Percentiles rank a stretch among this genome's conserved stretches.
phyloP scores from a whole-genome alignment of 1,140 invertebrate species.

The Ostrea edulis region DNA sequence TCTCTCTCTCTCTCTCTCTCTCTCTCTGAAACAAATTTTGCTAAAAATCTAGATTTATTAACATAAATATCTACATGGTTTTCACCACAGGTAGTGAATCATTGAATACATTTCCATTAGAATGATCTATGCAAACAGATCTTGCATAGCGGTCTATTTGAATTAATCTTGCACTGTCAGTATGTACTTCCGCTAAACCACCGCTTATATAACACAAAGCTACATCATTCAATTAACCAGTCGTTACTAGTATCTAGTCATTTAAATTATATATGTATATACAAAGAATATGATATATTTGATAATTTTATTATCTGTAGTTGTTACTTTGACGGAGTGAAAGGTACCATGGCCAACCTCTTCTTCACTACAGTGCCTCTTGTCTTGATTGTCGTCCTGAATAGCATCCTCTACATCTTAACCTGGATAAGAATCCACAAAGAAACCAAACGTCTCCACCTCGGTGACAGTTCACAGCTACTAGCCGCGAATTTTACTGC shows the following conservation, averaged over 20 bases:
- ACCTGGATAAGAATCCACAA: conserved; percentile 40
- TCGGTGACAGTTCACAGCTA: not conserved
- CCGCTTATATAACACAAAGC: no score
- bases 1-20: conserved; percentile 21
- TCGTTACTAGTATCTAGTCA: not conserved
- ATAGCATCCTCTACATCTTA: conserved; percentile 43
- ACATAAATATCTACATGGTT: no score
- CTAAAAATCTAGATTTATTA: no score
- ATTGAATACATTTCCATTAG: no score
- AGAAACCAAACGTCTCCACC: conserved; percentile 14
- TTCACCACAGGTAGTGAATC: no score
- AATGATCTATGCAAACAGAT: no score
- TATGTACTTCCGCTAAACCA: no score
- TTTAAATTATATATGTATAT: not conserved
- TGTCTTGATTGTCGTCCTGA: conserved; percentile 16
- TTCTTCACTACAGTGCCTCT: conserved; percentile 51
- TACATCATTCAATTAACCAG: not conserved
- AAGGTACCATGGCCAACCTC: conserved; percentile 40
- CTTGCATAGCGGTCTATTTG: no score
- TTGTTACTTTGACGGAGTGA: conserved; percentile 49
- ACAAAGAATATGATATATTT: no score
- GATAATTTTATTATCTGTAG: conserved; percentile 5
- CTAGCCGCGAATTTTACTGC: conserved; percentile 38
- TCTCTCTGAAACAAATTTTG: no score
- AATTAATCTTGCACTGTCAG: no score